Percentiles rank a stretch among this genome's conserved stretches.
These are phyloP conservation scores for Epinotia demarniana DNA, from an alignment of 2,888 invertebrate genomes.

Conservation along the genomic window DNA sequence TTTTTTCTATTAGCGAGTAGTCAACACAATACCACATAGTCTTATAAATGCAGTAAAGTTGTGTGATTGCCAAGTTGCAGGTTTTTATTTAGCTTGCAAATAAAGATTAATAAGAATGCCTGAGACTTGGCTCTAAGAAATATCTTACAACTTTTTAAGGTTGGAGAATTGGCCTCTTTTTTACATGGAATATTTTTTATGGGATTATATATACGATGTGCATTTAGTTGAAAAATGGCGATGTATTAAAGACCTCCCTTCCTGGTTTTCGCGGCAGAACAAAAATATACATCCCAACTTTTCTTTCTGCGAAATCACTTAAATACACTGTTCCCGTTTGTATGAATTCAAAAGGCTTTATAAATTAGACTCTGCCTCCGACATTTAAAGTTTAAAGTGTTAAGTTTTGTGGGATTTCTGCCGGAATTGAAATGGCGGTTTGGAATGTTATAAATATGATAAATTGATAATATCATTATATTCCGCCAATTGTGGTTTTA, in stretches of 20 bases:
- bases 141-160: no score
- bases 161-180: no score
- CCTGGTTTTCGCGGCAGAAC: neutral
- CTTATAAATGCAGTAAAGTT: no score
- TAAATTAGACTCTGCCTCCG: constrained; percentile 24
- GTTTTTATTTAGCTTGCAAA: no score
- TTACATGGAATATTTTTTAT: neutral
- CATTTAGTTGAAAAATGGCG: constrained; percentile 14
- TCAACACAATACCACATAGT: no score
- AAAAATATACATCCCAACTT: constrained; percentile 17
- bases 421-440: constrained; percentile 26
- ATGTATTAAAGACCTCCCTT: neutral
- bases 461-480: constrained; percentile 3
- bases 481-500: constrained; percentile 10
- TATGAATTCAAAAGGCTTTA: constrained; percentile 39
- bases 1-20: no score
- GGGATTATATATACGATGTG: constrained; percentile 5
- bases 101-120: no score
- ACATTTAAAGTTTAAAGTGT: constrained; percentile 39
- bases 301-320: constrained; percentile 5
- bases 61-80: neutral
- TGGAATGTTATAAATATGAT: constrained; percentile 5
- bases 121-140: no score
- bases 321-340: constrained; percentile 34
- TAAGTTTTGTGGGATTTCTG: constrained; percentile 33